Percentiles rank a stretch among this genome's conserved stretches.
Evolutionary conservation across 1,140 invertebrate genomes (phyloP).

Genomic region (Drosophila ananassae): DNA sequence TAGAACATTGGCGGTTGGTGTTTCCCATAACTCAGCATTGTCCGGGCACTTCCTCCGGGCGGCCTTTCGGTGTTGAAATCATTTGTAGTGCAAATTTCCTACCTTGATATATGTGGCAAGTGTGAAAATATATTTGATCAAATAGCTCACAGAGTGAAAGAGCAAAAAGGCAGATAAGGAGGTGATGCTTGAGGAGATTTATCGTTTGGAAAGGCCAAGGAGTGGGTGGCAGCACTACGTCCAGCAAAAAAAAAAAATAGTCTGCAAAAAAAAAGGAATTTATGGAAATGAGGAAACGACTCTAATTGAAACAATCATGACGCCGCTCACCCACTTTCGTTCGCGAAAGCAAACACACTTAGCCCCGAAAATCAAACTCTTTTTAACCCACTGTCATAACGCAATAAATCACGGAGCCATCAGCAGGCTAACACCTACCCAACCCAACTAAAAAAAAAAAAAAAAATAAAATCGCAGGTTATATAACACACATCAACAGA

Average conservation of each 20-base stretch:
- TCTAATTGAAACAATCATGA: conserved; percentile 29
- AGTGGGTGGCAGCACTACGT: conserved; percentile 23
- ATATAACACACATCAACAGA: conserved; percentile 40
- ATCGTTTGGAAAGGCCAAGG: conserved; percentile 61
- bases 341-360: conserved; percentile 70
- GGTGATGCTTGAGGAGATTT: conserved; percentile 39
- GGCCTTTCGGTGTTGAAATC: conserved; percentile 80
- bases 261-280: conserved; percentile 19
- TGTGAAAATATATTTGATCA: conserved; percentile 83
- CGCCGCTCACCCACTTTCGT: conserved; percentile 59
- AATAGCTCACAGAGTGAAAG: conserved; percentile 59
- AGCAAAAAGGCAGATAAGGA: conserved; percentile 2
- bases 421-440: conserved; percentile 73
- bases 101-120: conserved; percentile 81
- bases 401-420: conserved; percentile 73
- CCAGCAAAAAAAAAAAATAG: conserved; percentile 5
- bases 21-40: conserved; percentile 78
- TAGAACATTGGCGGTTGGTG: conserved; percentile 74
- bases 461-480: conserved; percentile 35
- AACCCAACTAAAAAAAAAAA: conserved; percentile 59
- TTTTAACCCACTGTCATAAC: conserved; percentile 72
- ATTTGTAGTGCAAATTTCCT: conserved; percentile 82
- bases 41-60: conserved; percentile 50
- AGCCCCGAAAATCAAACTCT: conserved; percentile 49
- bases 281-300: conserved; percentile 40